Evolutionary conservation across 2,113 vertebrate genomes (phyloP).

Genomic region (Mastomys coucha): DNA sequence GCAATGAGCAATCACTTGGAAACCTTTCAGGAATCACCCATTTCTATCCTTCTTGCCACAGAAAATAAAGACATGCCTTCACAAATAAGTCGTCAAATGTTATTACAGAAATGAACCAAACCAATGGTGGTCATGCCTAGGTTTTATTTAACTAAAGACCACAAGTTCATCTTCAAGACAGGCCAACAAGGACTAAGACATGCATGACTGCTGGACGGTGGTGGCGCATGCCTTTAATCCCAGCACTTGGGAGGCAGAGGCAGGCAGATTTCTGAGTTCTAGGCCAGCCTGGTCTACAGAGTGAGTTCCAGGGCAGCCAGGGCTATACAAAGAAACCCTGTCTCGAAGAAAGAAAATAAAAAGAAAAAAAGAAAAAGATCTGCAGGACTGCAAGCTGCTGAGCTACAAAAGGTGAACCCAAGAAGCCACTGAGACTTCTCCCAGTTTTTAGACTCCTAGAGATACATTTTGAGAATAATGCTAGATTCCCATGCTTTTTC

Average conservation of each 20-base stretch:
- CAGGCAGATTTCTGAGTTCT: too few relatives aligned
- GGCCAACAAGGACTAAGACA: neutral
- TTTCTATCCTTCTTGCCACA: neutral
- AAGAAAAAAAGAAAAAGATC: too few relatives aligned
- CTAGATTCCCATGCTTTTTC: neutral
- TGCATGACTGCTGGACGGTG: neutral
- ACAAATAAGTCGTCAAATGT: neutral
- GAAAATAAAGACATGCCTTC: neutral
- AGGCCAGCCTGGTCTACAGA: too few relatives aligned
- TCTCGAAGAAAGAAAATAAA: too few relatives aligned
- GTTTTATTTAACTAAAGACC: slow-evolving; percentile 36
- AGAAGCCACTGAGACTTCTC: neutral
- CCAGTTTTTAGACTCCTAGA: neutral
- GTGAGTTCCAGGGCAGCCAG: too few relatives aligned
- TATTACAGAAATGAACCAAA: neutral
- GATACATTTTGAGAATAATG: neutral
- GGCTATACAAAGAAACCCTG: too few relatives aligned
- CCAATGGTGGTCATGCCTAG: neutral
- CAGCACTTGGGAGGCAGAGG: too few relatives aligned
- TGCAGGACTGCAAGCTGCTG: neutral
- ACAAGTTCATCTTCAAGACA: neutral
- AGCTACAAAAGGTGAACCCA: neutral
- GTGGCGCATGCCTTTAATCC: too few relatives aligned
- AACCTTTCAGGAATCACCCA: neutral
- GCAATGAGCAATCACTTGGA: neutral